Percentiles rank a stretch among this genome's conserved stretches.
These are phyloP conservation scores for Helicoverpa zea DNA, from an alignment of 1,140 invertebrate genomes.

Conservation along the genomic window DNA sequence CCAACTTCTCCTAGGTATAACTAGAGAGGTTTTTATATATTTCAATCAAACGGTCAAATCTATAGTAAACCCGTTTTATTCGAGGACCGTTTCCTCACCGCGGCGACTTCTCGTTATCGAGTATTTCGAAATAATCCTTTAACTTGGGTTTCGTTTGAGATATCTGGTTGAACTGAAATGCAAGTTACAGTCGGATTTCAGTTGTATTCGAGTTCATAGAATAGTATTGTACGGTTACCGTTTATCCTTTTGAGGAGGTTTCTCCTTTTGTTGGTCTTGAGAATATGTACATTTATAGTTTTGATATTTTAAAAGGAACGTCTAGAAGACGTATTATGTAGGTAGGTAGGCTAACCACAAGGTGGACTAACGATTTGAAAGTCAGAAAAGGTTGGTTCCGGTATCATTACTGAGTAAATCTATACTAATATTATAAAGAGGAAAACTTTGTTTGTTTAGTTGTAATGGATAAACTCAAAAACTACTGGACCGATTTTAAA, in stretches of 20 bases:
- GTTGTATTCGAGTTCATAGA: conserved; percentile 16
- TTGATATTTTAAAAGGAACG: no score
- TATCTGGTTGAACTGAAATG: conserved; percentile 28
- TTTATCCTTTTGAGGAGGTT: background rate
- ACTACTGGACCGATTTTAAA: no score
- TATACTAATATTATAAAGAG: no score
- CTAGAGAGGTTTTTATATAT: background rate
- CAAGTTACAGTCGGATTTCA: conserved; percentile 27
- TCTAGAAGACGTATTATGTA: no score
- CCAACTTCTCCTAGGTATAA: no score
- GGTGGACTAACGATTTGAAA: no score
- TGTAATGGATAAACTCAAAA: no score
- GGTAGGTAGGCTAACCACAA: no score
- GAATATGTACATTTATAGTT: background rate
- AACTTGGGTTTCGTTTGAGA: conserved; percentile 39
- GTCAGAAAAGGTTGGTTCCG: no score
- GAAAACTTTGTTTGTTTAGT: no score
- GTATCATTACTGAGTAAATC: no score
- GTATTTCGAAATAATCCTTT: conserved; percentile 44
- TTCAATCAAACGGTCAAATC: conserved; percentile 3
- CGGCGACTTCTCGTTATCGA: conserved; percentile 36
- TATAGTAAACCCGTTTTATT: conserved; percentile 17
- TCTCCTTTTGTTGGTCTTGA: background rate
- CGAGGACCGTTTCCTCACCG: background rate
- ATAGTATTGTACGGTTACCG: conserved; percentile 17